These are phyloP conservation scores for Watsonalla binaria DNA, from an alignment of 2,888 invertebrate genomes.

Conservation along the genomic window DNA sequence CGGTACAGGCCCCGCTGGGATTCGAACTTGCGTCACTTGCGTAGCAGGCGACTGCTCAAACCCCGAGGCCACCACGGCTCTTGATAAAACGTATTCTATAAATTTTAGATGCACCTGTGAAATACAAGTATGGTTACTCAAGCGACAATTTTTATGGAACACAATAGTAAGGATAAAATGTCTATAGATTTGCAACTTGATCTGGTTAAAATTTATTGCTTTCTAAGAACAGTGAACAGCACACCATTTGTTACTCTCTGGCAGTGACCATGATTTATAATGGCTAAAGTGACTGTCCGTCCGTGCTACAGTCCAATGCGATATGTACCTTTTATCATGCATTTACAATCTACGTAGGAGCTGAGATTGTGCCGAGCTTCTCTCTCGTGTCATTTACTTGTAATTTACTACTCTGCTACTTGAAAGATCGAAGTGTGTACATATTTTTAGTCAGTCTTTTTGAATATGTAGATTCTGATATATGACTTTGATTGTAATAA, in stretches of 20 bases:
- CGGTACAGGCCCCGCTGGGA: no score
- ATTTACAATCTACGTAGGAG: slow-evolving; percentile 30
- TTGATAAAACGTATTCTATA: no score
- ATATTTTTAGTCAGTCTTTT: slow-evolving; percentile 5
- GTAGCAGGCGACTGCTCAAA: no score
- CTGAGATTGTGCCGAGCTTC: slow-evolving; percentile 33
- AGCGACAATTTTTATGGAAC: no score
- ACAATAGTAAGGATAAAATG: no score
- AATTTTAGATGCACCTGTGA: no score
- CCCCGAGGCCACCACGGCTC: no score
- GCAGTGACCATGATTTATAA: slow-evolving; percentile 23
- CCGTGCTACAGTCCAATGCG: slow-evolving; percentile 15
- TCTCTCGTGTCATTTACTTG: slow-evolving; percentile 44
- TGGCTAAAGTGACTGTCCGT: slow-evolving; percentile 9
- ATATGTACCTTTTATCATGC: slow-evolving; percentile 28
- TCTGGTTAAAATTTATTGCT: no score
- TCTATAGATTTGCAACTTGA: no score
- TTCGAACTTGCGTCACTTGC: no score
- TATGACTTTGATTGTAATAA: not conserved
- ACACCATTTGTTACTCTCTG: slow-evolving; percentile 5
- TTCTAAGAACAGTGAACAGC: not conserved
- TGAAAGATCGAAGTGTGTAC: slow-evolving; percentile 31
- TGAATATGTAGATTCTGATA: not conserved
- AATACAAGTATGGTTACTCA: no score
- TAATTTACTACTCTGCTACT: slow-evolving; percentile 46